Evolutionary conservation across 2,113 vertebrate species (phyloP).

Genomic region (Xenopus laevis): DNA sequence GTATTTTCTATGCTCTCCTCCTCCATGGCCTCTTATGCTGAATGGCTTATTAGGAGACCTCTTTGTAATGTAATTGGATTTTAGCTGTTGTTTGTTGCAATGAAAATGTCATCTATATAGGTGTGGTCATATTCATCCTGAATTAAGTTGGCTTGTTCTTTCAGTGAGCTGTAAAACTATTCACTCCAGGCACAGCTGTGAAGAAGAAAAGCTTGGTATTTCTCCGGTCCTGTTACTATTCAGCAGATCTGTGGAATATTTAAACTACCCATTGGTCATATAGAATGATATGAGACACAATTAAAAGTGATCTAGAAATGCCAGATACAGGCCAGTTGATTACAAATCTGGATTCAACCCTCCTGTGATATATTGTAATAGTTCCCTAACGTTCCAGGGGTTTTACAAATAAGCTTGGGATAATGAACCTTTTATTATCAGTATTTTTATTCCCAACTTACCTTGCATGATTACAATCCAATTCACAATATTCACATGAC

Average conservation of each 20-base stretch:
- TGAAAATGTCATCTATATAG: constrained; percentile 65
- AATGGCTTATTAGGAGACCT: constrained; percentile 48
- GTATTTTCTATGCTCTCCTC: neutral
- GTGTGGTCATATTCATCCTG: constrained; percentile 51
- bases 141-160: constrained; percentile 35
- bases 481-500: too few species aligned
- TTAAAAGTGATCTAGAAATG: too few species aligned
- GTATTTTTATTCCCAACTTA: too few species aligned
- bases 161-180: constrained; percentile 54
- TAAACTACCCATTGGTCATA: neutral
- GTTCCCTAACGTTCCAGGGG: too few species aligned
- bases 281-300: neutral
- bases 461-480: too few species aligned
- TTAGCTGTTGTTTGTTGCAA: constrained; percentile 72
- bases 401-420: too few species aligned
- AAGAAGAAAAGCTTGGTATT: constrained; percentile 6
- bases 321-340: too few species aligned
- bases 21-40: constrained; percentile 29
- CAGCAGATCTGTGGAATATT: neutral
- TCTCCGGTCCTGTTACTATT: neutral
- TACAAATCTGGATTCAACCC: too few species aligned
- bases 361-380: too few species aligned
- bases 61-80: constrained; percentile 67
- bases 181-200: constrained; percentile 54
- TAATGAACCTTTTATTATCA: too few species aligned